These are phyloP conservation scores for Amazona finschi DNA, from an alignment of 2,797 vertebrate species.

Conservation along the genomic window DNA sequence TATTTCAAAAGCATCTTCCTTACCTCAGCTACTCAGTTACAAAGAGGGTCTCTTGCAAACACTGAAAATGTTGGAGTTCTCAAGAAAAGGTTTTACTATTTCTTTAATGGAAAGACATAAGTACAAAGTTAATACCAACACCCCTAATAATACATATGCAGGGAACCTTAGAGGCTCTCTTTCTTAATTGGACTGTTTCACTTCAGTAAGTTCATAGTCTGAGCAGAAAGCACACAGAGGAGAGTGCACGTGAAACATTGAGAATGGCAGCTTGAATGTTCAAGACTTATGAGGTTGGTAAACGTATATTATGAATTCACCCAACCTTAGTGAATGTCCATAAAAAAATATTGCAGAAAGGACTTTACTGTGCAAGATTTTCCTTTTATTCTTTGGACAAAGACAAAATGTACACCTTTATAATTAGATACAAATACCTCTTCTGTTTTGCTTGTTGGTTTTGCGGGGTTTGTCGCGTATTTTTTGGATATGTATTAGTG, in stretches of 20 bases:
- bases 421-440: neutral
- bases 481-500: neutral
- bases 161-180: neutral
- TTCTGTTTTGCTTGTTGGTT: neutral
- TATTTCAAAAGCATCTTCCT: neutral
- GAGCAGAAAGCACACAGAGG: neutral
- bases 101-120: neutral
- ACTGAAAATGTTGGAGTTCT: neutral
- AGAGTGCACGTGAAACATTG: neutral
- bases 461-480: fast-evolving
- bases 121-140: neutral
- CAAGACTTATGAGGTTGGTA: neutral
- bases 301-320: neutral
- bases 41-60: neutral
- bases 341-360: neutral
- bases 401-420: neutral
- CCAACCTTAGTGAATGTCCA: neutral
- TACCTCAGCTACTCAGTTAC: neutral
- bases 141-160: neutral
- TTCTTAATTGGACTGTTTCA: neutral
- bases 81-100: neutral
- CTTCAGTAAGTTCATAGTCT: neutral
- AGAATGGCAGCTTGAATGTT: neutral
- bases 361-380: neutral
- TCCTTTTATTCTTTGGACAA: neutral